These are phyloP conservation scores for Bathynomus jamesi DNA, from an alignment of 1,140 invertebrate genomes.

Conservation along the genomic window DNA sequence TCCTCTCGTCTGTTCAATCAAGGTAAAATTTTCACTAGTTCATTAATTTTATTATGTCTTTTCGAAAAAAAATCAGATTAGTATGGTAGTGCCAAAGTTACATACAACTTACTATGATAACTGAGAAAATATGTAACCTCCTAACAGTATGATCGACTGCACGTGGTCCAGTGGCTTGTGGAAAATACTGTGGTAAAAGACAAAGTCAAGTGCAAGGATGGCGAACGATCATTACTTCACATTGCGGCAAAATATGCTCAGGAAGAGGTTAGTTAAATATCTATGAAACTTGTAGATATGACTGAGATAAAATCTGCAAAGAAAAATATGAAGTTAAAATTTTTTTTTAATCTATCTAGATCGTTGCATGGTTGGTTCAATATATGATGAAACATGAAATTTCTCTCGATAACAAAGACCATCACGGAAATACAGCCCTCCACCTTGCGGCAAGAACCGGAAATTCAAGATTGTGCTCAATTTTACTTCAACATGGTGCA, in stretches of 20 bases:
- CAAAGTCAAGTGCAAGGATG: conserved; percentile 38
- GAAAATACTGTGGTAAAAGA: conserved; percentile 40
- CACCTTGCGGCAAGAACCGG: conserved; percentile 42
- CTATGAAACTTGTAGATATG: too few relatives aligned
- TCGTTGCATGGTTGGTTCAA: conserved; percentile 37
- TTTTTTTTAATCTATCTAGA: conserved; percentile 3
- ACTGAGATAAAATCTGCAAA: too few relatives aligned
- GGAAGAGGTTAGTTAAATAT: conserved; percentile 30
- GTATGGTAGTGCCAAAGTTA: too few relatives aligned
- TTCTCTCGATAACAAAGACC: conserved; percentile 40
- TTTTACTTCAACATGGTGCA: conserved; percentile 39
- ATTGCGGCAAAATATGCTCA: conserved; percentile 44
- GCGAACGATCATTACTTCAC: conserved; percentile 43
- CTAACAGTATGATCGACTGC: conserved; percentile 41
- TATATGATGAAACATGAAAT: conserved; percentile 37
- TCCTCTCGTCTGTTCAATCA: conserved; percentile 43
- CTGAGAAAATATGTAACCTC: too few relatives aligned
- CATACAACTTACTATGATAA: too few relatives aligned
- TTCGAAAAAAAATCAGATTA: too few relatives aligned
- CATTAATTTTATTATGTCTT: too few relatives aligned
- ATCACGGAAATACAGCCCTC: conserved; percentile 43
- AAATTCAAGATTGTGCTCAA: conserved; percentile 35
- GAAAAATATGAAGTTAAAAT: too few relatives aligned
- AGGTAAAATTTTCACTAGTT: too few relatives aligned
- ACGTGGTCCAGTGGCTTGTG: conserved; percentile 44